Conservation (phyloP, 2,113 vertebrate genomes). For the Thryonomys swinderianus region DNA sequence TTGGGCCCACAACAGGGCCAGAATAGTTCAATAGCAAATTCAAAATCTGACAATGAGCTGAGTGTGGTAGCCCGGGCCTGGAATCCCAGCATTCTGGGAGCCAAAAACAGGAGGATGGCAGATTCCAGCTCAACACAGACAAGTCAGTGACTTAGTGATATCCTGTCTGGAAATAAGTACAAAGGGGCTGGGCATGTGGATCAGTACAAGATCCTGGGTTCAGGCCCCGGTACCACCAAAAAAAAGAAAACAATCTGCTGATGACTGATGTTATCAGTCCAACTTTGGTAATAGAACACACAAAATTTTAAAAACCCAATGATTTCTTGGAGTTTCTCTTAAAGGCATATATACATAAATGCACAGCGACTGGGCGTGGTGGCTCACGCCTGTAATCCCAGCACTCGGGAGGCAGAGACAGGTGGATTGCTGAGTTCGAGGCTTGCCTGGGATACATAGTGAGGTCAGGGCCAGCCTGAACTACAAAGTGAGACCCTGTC, state of each 20-base stretch:
- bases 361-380: too few species aligned
- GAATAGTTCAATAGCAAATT: not conserved
- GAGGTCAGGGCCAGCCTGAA: too few species aligned
- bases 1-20: not conserved
- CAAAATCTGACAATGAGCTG: not conserved
- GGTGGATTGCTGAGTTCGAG: too few species aligned
- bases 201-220: not conserved
- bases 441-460: too few species aligned
- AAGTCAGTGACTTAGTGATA: not conserved
- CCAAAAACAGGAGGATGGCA: not conserved
- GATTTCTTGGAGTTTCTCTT: not conserved
- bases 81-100: not conserved
- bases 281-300: not conserved
- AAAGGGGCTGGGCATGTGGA: not conserved
- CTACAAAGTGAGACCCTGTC: too few species aligned
- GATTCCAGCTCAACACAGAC: not conserved
- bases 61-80: not conserved
- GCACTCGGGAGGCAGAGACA: too few species aligned
- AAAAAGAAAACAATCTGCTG: not conserved
- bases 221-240: not conserved
- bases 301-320: not conserved
- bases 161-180: not conserved
- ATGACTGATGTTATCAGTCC: not conserved
- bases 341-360: not conserved
- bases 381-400: too few species aligned